A percentile compares a stretch with the other conserved stretches of the same genome.
Evolutionary conservation across 2,113 vertebrate species (phyloP).

Genomic region (Barnardius zonarius): DNA sequence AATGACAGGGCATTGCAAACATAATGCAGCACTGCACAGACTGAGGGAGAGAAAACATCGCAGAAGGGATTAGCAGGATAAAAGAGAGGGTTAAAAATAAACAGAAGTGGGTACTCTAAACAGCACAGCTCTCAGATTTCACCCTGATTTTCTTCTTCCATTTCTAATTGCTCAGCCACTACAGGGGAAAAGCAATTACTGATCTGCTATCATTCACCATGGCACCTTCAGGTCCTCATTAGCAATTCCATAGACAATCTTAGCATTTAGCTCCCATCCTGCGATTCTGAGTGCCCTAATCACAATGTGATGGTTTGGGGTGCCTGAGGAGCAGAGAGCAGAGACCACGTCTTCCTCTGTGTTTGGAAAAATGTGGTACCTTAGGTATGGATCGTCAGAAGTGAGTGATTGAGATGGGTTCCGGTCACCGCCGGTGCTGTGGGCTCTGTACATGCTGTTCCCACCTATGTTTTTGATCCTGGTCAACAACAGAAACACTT

Average conservation of each 20-base stretch:
- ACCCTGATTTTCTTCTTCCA: constrained; percentile 4
- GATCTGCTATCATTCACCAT: constrained; percentile 9
- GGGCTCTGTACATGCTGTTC: fast-evolving
- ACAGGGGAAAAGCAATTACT: constrained; percentile 37
- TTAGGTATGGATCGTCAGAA: neutral
- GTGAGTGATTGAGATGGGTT: neutral
- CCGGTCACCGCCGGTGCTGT: fast-evolving
- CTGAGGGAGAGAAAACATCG: neutral
- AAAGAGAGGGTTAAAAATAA: constrained; percentile 57
- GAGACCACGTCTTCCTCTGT: neutral
- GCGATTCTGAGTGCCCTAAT: neutral
- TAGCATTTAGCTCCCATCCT: neutral
- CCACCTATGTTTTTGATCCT: fast-evolving
- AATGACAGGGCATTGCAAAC: constrained; percentile 68
- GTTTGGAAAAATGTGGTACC: neutral
- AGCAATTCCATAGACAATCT: constrained; percentile 7
- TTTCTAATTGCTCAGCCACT: constrained; percentile 45
- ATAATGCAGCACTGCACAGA: constrained; percentile 9
- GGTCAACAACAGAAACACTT: neutral
- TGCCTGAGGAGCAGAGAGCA: neutral
- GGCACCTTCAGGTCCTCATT: constrained; percentile 37
- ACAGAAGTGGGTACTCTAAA: neutral
- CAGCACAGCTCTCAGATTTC: constrained; percentile 15
- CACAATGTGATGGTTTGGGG: neutral
- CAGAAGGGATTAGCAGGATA: neutral